Percentiles rank a stretch among this genome's conserved stretches.
phyloP scores from a whole-genome alignment of 2,113 vertebrate genomes.

The Phyllostomus discolor region DNA sequence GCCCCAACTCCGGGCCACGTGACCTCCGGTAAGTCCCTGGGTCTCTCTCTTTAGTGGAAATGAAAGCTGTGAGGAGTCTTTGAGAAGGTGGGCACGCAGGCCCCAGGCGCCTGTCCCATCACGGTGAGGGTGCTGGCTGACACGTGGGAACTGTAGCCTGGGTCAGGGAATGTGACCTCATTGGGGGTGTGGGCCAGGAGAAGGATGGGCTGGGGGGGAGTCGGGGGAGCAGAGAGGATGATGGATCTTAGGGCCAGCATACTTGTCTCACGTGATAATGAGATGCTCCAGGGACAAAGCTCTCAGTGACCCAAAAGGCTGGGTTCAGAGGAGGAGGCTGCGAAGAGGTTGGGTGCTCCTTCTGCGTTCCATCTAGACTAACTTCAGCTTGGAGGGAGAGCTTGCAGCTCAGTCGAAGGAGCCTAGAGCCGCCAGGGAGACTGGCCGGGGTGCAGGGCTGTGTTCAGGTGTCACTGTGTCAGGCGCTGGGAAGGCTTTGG shows the following conservation, averaged over 20 bases:
- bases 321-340: background rate
- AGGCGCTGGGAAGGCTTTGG: too few relatives aligned
- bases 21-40: background rate
- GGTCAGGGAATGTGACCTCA: background rate
- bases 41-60: background rate
- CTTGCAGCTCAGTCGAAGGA: background rate
- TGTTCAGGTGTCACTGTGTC: too few relatives aligned
- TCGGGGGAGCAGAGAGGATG: background rate
- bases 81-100: too few relatives aligned
- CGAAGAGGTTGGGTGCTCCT: background rate
- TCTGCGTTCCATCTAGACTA: background rate
- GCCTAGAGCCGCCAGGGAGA: fast-evolving
- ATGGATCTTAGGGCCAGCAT: background rate
- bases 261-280: background rate
- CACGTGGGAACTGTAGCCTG: background rate
- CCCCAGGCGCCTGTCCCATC: background rate
- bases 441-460: too few relatives aligned
- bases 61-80: fast-evolving
- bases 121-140: fast-evolving
- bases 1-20: background rate
- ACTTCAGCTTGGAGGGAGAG: background rate
- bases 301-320: background rate
- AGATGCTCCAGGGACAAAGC: background rate
- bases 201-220: too few relatives aligned
- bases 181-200: background rate